A percentile compares a stretch with the other conserved stretches of the same genome.
phyloP scores from a whole-genome alignment of 1,140 invertebrate genomes.

The Rhagoletis pomonella region DNA sequence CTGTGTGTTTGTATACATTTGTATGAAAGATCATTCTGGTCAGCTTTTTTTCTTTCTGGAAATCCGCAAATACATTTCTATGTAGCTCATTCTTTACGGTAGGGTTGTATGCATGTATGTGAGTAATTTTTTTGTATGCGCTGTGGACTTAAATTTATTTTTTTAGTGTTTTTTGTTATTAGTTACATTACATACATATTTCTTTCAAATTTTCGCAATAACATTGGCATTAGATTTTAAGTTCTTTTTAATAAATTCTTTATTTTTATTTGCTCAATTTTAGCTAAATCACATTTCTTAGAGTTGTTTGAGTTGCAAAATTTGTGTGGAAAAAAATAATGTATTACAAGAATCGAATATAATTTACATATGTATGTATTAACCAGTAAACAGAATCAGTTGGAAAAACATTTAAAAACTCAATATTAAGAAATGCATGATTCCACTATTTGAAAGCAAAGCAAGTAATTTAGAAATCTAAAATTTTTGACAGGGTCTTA shows the following conservation, averaged over 20 bases:
- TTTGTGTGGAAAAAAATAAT: no score
- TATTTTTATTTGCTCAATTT: not conserved
- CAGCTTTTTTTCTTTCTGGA: not conserved
- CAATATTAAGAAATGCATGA: no score
- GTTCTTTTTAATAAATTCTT: not conserved
- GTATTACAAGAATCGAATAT: no score
- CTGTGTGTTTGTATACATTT: not conserved
- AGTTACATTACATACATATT: not conserved
- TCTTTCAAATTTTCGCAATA: not conserved
- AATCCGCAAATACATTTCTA: not conserved
- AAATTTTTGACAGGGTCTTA: no score
- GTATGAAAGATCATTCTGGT: not conserved
- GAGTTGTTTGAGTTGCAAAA: not conserved
- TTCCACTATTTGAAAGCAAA: no score
- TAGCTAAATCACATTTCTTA: conserved; percentile 26
- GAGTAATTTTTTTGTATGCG: not conserved
- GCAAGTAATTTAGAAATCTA: no score
- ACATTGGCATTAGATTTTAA: not conserved
- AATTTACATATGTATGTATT: no score
- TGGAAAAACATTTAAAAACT: no score
- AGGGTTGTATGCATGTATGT: not conserved
- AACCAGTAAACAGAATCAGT: no score
- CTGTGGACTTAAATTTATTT: not conserved
- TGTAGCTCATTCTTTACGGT: not conserved
- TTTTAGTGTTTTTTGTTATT: not conserved